Evolutionary conservation across 2,888 invertebrate genomes (phyloP).

Genomic region (Diloba caeruleocephala): DNA sequence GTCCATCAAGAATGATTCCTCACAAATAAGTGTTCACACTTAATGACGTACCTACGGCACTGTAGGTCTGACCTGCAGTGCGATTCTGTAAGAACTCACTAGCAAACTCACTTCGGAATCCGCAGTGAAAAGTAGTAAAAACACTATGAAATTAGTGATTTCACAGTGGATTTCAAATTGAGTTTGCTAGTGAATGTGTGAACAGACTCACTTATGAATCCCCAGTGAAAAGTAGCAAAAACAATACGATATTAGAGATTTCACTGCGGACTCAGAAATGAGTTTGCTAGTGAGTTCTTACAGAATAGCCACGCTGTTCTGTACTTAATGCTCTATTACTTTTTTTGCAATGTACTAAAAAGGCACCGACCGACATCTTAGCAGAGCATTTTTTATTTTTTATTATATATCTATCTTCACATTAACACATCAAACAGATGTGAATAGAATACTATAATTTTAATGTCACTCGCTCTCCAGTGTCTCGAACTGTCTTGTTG

Average conservation of each 20-base stretch:
- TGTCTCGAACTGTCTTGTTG: slow-evolving; percentile 19
- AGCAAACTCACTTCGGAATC: too few species aligned
- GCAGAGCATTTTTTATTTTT: slow-evolving; percentile 20
- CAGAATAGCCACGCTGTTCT: too few species aligned
- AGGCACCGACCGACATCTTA: slow-evolving; percentile 15
- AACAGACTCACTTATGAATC: too few species aligned
- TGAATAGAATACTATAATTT: slow-evolving; percentile 26
- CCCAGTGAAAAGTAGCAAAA: too few species aligned
- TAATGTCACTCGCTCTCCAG: slow-evolving; percentile 18
- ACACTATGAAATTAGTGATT: too few species aligned
- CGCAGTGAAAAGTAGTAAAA: too few species aligned
- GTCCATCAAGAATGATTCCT: slow-evolving; percentile 6
- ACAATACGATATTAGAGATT: too few species aligned
- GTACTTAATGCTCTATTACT: slow-evolving; percentile 1
- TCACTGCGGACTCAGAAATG: too few species aligned
- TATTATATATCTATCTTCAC: slow-evolving; percentile 16
- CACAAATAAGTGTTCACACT: slow-evolving; percentile 8
- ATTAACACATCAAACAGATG: slow-evolving; percentile 23
- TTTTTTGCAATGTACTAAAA: slow-evolving; percentile 37
- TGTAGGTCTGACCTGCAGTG: slow-evolving; percentile 25
- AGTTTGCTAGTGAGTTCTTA: too few species aligned
- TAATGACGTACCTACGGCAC: slow-evolving; percentile 1
- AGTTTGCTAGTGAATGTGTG: too few species aligned
- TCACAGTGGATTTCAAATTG: too few species aligned
- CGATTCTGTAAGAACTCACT: too few species aligned